Base-by-base conservation (phyloP, 2,113 vertebrate species). In the Tenebrosternarchus preto region DNA sequence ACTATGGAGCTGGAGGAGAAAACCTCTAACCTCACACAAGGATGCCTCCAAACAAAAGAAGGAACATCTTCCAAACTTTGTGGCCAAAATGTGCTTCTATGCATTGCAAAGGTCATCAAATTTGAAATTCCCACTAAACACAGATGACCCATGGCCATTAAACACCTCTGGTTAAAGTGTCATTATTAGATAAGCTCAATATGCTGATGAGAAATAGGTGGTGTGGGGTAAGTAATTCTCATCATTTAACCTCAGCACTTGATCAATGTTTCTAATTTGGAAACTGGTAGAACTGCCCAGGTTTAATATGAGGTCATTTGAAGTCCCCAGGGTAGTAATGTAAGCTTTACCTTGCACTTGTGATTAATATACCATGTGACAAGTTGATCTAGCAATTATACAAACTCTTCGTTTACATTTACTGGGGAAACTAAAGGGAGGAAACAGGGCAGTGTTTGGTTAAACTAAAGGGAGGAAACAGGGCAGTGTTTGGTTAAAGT, bases 221-320 rank as follows among this genome's bases (percentile, higher is more conserved):
- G 2, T 56, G 67, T 84, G n/a, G 73, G 24, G 72, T 69, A 84
- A 86, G 66, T 78, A 59, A 86, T 88, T 80, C 80, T 75, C 80
- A 75, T 59, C 82, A 83, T 88, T 85, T 89, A 88, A 89, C 86
- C 85, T 89, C 66, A 61, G 67, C 78, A 39, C 59, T 73, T 82
- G 76, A 91, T 90, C 85, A 80, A 87, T 89, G 73, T 75, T 88
- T 87, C 86, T 83, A 86, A 90, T 91, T 82, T 88, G 79, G 69
- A 76, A 80, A 70, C 86, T 66, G 33, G 88, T 86, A 85, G 82
- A 88, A 82, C 80, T 31, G 27, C 85, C 80, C 63, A 55, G 43
- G 72, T 82, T 81, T 89, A 89, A 87, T 88, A 75, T 20, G 11
- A 82, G 27, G 79, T 86, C 80, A 84, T 11, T 81, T 77, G 72